phyloP scores from a whole-genome alignment of 2,113 vertebrate genomes.

The Ctenomys sociabilis region DNA sequence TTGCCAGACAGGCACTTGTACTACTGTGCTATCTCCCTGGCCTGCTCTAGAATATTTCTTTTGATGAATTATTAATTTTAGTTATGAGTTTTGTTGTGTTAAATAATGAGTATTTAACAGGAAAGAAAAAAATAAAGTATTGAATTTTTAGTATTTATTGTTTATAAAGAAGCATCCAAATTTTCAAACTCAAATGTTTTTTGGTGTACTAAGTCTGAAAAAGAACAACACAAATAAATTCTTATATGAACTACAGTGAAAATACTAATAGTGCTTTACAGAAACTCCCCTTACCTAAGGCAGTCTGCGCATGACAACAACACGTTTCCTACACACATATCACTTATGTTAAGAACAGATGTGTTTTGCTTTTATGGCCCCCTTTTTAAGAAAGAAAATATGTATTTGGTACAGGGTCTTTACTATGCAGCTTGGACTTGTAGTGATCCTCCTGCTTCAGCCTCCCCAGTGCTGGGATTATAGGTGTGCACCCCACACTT shows the following conservation, averaged over 20 bases:
- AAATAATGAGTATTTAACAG: neutral
- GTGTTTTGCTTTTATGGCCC: neutral
- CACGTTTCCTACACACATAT: neutral
- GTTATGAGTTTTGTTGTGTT: neutral
- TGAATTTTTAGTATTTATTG: neutral
- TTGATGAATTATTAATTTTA: neutral
- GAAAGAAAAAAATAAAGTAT: neutral
- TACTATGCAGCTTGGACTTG: too few relatives aligned
- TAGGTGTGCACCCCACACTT: too few relatives aligned
- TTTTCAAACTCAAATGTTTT: neutral
- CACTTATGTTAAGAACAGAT: neutral
- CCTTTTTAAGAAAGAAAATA: neutral
- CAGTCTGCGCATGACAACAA: neutral
- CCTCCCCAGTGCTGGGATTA: too few relatives aligned
- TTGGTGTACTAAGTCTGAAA: neutral
- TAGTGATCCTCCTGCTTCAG: too few relatives aligned
- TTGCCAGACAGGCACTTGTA: too few relatives aligned
- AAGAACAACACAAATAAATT: neutral
- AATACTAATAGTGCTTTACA: neutral
- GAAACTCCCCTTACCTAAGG: neutral
- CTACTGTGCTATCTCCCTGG: too few relatives aligned
- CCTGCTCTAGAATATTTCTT: neutral
- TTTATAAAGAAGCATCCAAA: neutral
- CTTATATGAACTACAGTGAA: neutral
- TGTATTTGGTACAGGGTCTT: too few relatives aligned